A percentile compares a stretch with the other conserved stretches of the same genome.
phyloP scores from a whole-genome alignment of 1,140 invertebrate species.

The Ceratoteleas bidentatus region DNA sequence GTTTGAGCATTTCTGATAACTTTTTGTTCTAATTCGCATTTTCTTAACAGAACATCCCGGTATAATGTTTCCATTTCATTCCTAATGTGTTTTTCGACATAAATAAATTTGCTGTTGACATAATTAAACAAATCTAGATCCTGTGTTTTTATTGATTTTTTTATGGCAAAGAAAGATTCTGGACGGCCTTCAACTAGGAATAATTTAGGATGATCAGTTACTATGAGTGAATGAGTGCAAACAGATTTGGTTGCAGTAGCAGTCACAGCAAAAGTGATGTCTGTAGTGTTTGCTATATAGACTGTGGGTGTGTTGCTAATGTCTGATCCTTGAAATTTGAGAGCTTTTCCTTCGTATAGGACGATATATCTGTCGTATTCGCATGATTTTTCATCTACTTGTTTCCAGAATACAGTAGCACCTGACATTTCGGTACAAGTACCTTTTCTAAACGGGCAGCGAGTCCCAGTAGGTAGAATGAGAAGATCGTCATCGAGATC shows the following conservation, averaged over 20 bases:
- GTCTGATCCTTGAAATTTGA: constrained; percentile 10
- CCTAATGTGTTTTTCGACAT: too few relatives aligned
- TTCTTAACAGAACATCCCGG: too few relatives aligned
- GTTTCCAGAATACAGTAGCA: too few relatives aligned
- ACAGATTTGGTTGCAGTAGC: not conserved
- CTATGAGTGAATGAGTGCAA: constrained; percentile 1
- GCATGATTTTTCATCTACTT: too few relatives aligned
- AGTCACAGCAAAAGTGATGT: constrained; percentile 3
- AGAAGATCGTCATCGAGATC: constrained; percentile 27
- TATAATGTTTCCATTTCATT: too few relatives aligned
- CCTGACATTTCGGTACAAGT: constrained; percentile 9
- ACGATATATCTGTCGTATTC: constrained; percentile 1
- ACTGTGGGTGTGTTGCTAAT: not conserved
- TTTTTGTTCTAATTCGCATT: constrained; percentile 18
- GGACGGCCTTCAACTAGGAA: too few relatives aligned
- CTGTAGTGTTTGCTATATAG: too few relatives aligned
- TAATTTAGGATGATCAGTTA: constrained; percentile 27
- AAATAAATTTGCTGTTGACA: too few relatives aligned
- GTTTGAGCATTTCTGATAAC: too few relatives aligned
- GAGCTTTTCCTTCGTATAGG: too few relatives aligned
- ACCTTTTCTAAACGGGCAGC: not conserved
- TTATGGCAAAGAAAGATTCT: too few relatives aligned
- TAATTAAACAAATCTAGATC: constrained; percentile 24
- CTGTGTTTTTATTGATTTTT: not conserved
- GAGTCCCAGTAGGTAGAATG: not conserved